A percentile compares a stretch with the other conserved stretches of the same genome.
phyloP scores from a whole-genome alignment of 2,113 vertebrate genomes.

The Phalacrocorax pelagicus region DNA sequence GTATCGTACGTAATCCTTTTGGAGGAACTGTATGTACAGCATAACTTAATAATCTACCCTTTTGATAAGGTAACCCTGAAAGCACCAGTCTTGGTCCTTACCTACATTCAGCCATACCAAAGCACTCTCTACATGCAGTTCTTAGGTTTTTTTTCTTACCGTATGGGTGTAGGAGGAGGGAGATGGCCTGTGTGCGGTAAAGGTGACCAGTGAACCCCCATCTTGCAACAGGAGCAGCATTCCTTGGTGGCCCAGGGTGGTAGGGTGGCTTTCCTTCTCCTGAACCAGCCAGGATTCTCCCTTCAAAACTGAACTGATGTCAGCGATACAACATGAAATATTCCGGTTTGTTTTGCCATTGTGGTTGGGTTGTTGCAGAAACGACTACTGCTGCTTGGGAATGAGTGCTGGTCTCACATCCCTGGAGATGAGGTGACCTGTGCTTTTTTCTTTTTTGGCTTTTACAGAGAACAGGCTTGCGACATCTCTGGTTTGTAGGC shows the following conservation, averaged over 20 bases:
- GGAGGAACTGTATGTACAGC: background rate
- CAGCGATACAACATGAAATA: background rate
- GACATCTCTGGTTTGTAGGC: background rate
- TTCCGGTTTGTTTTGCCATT: fast-evolving
- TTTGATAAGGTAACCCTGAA: background rate
- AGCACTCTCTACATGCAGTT: background rate
- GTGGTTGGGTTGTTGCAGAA: background rate
- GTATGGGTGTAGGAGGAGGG: background rate
- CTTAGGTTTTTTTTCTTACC: background rate
- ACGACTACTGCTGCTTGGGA: background rate
- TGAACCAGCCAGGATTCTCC: background rate
- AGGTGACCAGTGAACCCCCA: background rate
- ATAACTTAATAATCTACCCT: background rate
- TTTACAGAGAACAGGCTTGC: background rate
- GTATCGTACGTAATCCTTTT: background rate
- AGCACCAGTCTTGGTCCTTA: background rate
- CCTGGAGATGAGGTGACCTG: background rate
- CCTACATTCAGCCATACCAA: background rate
- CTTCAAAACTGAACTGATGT: background rate
- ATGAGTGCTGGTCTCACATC: background rate
- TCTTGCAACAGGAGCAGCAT: background rate
- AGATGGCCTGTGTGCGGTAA: background rate
- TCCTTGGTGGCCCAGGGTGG: fast-evolving
- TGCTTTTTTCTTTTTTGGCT: background rate
- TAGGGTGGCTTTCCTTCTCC: background rate